A percentile compares a stretch with the other conserved stretches of the same genome.
Conservation (phyloP, 2,797 vertebrate genomes). For the Enteromius mattozi region DNA sequence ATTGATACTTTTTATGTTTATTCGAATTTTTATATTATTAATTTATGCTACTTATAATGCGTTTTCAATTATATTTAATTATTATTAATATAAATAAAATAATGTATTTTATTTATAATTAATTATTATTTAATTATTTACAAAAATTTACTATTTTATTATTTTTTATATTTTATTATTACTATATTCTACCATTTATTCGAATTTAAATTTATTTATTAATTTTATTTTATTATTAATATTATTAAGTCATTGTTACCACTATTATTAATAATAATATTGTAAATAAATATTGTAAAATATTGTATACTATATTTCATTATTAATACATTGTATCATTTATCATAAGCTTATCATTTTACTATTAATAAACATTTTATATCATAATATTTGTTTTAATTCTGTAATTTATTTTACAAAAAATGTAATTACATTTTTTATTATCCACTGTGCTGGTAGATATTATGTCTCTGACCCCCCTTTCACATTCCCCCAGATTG, state of each 20-base stretch:
- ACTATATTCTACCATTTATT: no score
- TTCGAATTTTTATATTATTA: neutral
- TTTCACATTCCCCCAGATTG: conserved; percentile 7
- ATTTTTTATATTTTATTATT: no score
- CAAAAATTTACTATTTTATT: no score
- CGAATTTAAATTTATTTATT: neutral
- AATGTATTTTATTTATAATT: neutral
- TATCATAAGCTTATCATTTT: neutral
- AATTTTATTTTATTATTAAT: neutral
- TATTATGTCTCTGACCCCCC: conserved; percentile 12
- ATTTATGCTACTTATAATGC: neutral
- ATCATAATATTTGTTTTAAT: neutral
- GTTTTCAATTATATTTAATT: neutral
- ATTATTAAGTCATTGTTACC: neutral
- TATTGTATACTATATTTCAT: neutral
- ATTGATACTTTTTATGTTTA: neutral
- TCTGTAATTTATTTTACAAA: neutral
- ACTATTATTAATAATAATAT: neutral
- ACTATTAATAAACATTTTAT: neutral
- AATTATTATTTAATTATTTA: neutral
- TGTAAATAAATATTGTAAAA: neutral
- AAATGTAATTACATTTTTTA: neutral
- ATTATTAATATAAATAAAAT: neutral
- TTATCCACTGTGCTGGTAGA: neutral
- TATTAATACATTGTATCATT: neutral